phyloP scores from a whole-genome alignment of 2,113 vertebrate species.

The Sorex fumeus region DNA sequence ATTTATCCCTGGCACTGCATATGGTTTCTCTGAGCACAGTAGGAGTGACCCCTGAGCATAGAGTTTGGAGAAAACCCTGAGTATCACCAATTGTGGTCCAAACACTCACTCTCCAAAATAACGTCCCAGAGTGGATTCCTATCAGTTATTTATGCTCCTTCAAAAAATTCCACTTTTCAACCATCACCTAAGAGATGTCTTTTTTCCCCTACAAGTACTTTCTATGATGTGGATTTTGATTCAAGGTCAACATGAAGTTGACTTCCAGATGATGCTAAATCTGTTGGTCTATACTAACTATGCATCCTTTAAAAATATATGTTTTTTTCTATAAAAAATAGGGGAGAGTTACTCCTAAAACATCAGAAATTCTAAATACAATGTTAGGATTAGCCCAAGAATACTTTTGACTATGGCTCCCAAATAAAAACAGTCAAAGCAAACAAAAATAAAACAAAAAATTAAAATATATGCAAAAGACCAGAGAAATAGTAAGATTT shows the following conservation, averaged over 20 bases:
- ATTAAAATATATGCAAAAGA: too few species aligned
- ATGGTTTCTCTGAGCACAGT: too few species aligned
- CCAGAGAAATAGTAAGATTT: too few species aligned
- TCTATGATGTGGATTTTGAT: constrained; percentile 23
- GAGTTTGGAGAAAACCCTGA: too few species aligned
- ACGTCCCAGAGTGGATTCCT: constrained; percentile 41
- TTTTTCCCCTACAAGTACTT: not conserved
- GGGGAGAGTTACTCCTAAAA: not conserved
- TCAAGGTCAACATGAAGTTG: not conserved
- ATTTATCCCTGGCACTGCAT: too few species aligned
- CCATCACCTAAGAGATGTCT: not conserved
- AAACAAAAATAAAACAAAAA: too few species aligned
- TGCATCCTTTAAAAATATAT: not conserved
- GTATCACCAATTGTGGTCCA: too few species aligned
- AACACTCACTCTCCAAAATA: not conserved
- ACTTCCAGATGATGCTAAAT: not conserved
- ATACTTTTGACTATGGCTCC: too few species aligned
- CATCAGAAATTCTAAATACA: not conserved
- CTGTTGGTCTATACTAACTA: not conserved
- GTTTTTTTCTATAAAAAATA: not conserved
- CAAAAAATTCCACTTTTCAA: not conserved
- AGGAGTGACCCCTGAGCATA: too few species aligned
- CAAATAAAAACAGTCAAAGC: too few species aligned
- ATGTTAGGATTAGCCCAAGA: too few species aligned
- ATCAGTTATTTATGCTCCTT: not conserved